A percentile compares a stretch with the other conserved stretches of the same genome.
phyloP scores from a whole-genome alignment of 2,113 vertebrate genomes.

The Pluvialis apricaria region DNA sequence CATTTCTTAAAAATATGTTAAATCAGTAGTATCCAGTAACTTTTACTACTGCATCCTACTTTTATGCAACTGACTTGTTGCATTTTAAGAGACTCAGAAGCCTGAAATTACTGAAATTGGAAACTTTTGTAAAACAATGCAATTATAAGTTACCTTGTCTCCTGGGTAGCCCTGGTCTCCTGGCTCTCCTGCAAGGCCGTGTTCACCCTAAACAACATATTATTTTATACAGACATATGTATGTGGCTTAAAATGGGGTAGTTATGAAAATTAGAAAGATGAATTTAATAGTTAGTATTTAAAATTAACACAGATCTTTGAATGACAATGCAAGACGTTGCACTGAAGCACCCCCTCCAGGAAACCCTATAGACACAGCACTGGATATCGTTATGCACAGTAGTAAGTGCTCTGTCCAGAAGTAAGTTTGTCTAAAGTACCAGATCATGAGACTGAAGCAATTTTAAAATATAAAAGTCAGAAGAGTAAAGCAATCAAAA shows the following conservation, averaged over 20 bases:
- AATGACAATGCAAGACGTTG: not conserved
- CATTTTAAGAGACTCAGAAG: not conserved
- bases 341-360: not conserved
- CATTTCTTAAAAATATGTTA: not conserved
- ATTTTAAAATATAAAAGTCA: not conserved
- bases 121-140: not conserved
- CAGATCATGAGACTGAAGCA: not conserved
- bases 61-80: not conserved
- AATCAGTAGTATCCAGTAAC: not conserved
- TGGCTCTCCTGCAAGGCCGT: slow-evolving; percentile 84
- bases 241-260: not conserved
- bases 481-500: not conserved
- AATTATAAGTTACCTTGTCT: slow-evolving; percentile 84
- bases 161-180: slow-evolving; percentile 92
- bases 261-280: not conserved
- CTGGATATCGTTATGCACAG: not conserved
- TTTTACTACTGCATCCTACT: not conserved
- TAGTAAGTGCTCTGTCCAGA: not conserved
- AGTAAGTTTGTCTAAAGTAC: not conserved
- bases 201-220: slow-evolving; percentile 86
- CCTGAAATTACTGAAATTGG: not conserved
- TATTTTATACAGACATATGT: slow-evolving; percentile 73
- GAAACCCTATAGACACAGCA: not conserved
- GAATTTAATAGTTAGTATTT: not conserved
- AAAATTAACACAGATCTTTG: not conserved